A percentile compares a stretch with the other conserved stretches of the same genome.
Evolutionary conservation across 2,888 invertebrate species (phyloP).

Genomic region (Nowickia ferox): DNA sequence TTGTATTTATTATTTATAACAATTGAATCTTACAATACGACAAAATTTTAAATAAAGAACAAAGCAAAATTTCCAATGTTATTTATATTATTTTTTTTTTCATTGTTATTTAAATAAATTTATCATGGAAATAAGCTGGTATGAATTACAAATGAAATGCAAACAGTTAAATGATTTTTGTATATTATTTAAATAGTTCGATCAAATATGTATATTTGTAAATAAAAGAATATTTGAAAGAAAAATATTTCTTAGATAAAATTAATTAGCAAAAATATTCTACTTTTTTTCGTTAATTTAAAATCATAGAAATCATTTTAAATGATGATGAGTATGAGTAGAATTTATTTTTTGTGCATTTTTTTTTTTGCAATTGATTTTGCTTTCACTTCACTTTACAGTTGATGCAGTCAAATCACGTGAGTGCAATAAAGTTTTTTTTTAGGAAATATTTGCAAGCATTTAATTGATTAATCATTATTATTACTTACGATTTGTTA

Average conservation of each 20-base stretch:
- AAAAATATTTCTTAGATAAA: too few relatives aligned
- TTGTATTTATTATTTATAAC: neutral
- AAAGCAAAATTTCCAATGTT: constrained; percentile 5
- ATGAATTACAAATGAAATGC: constrained; percentile 23
- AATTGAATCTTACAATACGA: neutral
- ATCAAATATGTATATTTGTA: too few relatives aligned
- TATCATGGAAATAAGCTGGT: constrained; percentile 21
- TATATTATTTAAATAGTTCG: neutral
- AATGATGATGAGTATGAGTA: neutral
- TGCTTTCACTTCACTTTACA: neutral
- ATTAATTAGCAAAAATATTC: too few relatives aligned
- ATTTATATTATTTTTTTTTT: constrained; percentile 1
- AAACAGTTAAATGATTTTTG: constrained; percentile 20
- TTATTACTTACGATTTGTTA: constrained; percentile 7
- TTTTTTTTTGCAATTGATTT: neutral
- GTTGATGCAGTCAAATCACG: constrained; percentile 7
- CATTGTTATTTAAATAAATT: constrained; percentile 2
- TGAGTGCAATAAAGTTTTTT: constrained; percentile 18
- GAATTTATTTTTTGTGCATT: neutral
- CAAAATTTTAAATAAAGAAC: constrained; percentile 3
- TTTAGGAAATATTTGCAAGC: neutral
- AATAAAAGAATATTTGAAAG: too few relatives aligned
- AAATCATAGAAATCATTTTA: neutral
- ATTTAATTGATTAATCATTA: constrained; percentile 1
- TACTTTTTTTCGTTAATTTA: too few relatives aligned